phyloP scores from a whole-genome alignment of 2,888 invertebrate species.

The Belgica antarctica region DNA sequence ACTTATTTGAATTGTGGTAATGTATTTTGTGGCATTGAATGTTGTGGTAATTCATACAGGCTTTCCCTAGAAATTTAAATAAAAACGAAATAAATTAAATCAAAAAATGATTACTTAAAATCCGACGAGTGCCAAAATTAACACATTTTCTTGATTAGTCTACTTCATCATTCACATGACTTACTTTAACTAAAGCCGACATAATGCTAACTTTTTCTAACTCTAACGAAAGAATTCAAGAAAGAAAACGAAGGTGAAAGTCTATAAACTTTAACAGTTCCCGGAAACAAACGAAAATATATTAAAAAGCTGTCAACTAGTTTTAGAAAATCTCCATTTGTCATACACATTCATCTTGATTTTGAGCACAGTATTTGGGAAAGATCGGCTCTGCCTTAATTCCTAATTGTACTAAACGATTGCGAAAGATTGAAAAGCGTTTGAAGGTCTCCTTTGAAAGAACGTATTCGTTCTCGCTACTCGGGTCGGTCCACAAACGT shows the following conservation, averaged over 20 bases:
- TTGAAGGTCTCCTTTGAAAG: constrained; percentile 54
- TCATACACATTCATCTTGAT: constrained; percentile 56
- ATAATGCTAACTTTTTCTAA: too few species aligned
- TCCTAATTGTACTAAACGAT: constrained; percentile 54
- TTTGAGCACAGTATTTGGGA: constrained; percentile 56
- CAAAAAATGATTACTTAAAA: not conserved
- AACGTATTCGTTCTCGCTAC: constrained; percentile 52
- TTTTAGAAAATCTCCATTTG: constrained; percentile 10
- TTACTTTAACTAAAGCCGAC: too few species aligned
- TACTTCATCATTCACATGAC: too few species aligned
- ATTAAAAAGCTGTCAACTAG: too few species aligned
- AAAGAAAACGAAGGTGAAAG: too few species aligned
- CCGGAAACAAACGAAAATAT: too few species aligned
- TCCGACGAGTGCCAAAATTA: not conserved
- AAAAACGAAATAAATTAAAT: constrained; percentile 7
- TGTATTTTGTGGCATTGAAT: too few species aligned
- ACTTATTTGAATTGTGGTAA: too few species aligned
- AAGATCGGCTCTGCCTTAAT: constrained; percentile 55
- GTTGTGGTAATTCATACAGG: too few species aligned
- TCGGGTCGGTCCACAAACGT: constrained; percentile 58
- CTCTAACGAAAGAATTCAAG: too few species aligned
- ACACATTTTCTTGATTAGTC: not conserved
- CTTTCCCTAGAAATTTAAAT: too few species aligned
- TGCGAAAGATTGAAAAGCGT: constrained; percentile 54
- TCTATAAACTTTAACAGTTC: too few species aligned